Evolutionary conservation across 2,797 vertebrate genomes (phyloP).

Genomic region (Linurgus olivaceus): DNA sequence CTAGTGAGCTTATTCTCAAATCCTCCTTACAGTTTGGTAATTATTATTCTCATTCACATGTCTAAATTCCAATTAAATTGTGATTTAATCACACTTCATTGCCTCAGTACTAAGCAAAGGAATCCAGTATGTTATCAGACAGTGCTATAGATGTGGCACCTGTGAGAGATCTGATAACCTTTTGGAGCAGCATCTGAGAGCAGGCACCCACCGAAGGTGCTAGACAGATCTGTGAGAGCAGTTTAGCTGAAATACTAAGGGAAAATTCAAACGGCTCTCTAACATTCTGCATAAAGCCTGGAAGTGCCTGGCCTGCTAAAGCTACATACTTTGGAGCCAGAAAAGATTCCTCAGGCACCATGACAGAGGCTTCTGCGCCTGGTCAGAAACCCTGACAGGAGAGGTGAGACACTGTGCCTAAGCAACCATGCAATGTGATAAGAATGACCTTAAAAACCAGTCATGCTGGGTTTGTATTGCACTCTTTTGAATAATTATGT

Average conservation of each 20-base stretch:
- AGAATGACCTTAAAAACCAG: background rate
- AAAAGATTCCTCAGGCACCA: background rate
- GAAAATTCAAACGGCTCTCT: background rate
- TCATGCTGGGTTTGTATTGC: background rate
- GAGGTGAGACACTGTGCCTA: background rate
- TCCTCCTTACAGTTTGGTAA: background rate
- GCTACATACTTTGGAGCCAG: background rate
- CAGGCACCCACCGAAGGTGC: background rate
- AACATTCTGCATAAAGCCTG: background rate
- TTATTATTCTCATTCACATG: background rate
- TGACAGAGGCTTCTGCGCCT: background rate
- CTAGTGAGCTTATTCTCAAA: background rate
- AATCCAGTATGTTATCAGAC: background rate
- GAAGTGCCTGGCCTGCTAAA: background rate
- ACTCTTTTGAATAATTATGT: background rate
- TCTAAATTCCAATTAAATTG: background rate
- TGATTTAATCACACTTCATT: background rate
- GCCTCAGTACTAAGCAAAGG: background rate
- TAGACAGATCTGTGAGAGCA: background rate
- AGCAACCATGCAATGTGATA: background rate
- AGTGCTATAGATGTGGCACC: background rate
- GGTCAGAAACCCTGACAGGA: background rate
- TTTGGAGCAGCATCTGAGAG: background rate
- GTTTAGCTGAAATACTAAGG: background rate
- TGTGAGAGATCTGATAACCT: background rate